Percentiles rank a stretch among this genome's conserved stretches.
phyloP scores from a whole-genome alignment of 92 coral and sea anemone species.

The Muricea muricata region DNA sequence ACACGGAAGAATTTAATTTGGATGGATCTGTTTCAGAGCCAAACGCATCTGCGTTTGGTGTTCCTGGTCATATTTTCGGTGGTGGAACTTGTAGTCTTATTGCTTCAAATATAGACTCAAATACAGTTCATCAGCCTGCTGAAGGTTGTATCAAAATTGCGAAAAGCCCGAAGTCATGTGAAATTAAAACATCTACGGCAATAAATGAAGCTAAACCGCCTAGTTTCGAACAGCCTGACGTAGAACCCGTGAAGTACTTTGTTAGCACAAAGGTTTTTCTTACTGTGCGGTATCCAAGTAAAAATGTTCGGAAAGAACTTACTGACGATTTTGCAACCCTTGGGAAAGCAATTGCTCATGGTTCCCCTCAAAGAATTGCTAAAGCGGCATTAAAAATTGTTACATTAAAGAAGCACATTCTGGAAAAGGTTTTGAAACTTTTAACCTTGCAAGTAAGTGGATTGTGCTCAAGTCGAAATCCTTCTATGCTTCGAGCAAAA shows the following conservation, averaged over 20 bases:
- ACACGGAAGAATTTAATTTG: too few species aligned
- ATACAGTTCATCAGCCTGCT: too few species aligned
- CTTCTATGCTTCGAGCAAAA: constrained; percentile 25
- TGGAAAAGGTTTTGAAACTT: constrained; percentile 52
- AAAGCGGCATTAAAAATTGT: constrained; percentile 13
- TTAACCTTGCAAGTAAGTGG: constrained; percentile 47
- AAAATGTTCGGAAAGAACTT: constrained; percentile 53
- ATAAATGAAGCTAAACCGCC: background rate
- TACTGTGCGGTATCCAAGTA: constrained; percentile 60
- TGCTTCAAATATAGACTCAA: too few species aligned
- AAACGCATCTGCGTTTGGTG: background rate
- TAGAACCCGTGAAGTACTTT: background rate
- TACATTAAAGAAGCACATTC: constrained; percentile 29
- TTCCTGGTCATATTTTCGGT: too few species aligned
- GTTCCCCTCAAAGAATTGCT: constrained; percentile 22
- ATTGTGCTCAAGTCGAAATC: constrained; percentile 45
- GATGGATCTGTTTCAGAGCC: too few species aligned
- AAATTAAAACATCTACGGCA: too few species aligned
- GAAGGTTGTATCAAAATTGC: too few species aligned
- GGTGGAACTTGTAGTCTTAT: too few species aligned
- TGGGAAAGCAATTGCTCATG: constrained; percentile 53
- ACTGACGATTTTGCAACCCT: constrained; percentile 35
- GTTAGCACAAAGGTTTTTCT: constrained; percentile 43
- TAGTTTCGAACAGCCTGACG: background rate
- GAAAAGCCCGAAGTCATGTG: too few species aligned